Conservation (phyloP, 2,797 vertebrate genomes). For the Stomatorhinus walkeri region DNA sequence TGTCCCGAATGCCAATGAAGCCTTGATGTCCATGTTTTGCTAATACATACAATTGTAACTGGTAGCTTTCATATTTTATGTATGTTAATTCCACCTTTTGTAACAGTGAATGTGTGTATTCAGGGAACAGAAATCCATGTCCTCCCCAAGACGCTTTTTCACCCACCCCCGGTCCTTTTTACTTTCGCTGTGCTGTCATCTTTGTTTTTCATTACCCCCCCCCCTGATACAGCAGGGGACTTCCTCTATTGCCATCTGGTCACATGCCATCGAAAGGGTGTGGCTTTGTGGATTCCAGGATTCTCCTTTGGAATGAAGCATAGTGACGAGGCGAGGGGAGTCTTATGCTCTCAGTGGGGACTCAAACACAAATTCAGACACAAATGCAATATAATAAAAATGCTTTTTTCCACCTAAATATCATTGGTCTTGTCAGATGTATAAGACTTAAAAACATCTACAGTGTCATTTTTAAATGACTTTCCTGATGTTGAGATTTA, state of each 20-base stretch:
- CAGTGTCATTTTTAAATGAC: not conserved
- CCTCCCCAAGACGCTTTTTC: not conserved
- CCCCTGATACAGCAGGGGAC: slow-evolving; percentile 41
- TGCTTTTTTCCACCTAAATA: not conserved
- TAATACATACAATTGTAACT: slow-evolving; percentile 19
- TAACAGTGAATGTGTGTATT: not conserved
- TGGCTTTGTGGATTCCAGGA: slow-evolving; percentile 55
- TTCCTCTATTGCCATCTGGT: slow-evolving; percentile 53
- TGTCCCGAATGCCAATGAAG: not conserved
- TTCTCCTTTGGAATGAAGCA: slow-evolving; percentile 28
- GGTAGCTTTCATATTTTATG: slow-evolving; percentile 15
- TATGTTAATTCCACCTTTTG: slow-evolving; percentile 25
- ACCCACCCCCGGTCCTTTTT: not conserved
- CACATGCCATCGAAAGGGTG: slow-evolving; percentile 66
- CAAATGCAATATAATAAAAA: not conserved
- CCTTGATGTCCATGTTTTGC: slow-evolving; percentile 18
- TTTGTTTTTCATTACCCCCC: slow-evolving; percentile 10
- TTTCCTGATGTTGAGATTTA: not conserved
- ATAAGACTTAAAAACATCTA: not conserved
- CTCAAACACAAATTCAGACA: not conserved
- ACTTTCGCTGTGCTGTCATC: not conserved
- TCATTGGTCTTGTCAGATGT: not conserved
- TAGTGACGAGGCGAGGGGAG: not conserved
- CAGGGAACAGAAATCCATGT: not conserved
- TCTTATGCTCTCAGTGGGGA: not conserved